Conservation (phyloP, 2,797 vertebrate genomes). For the Rhincodon typus region DNA sequence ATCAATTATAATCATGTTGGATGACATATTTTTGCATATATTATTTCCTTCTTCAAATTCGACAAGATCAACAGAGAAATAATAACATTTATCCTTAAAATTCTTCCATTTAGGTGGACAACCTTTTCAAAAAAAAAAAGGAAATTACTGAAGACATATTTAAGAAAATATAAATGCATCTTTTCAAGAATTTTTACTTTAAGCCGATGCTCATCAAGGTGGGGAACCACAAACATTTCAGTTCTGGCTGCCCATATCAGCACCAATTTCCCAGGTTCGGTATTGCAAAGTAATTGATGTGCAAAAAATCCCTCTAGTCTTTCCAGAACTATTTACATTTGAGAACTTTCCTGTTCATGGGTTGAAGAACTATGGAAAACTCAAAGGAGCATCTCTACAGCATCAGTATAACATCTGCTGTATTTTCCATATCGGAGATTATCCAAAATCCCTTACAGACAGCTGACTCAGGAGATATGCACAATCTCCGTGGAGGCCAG, state of each 20-base stretch:
- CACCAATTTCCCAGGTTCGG: background rate
- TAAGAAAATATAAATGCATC: background rate
- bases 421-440: background rate
- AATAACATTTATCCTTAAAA: constrained; percentile 81
- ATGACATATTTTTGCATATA: constrained; percentile 67
- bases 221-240: background rate
- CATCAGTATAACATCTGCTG: background rate
- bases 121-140: constrained; percentile 52
- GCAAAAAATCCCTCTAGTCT: background rate
- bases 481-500: background rate
- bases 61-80: constrained; percentile 72
- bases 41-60: constrained; percentile 74
- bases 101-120: constrained; percentile 75
- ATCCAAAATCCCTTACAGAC: background rate
- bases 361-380: background rate
- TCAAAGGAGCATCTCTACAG: background rate
- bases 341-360: background rate
- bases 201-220: background rate
- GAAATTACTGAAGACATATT: constrained; percentile 36
- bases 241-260: background rate
- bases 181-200: background rate
- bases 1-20: constrained; percentile 74
- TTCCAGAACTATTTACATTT: constrained; percentile 9
- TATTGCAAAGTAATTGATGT: background rate
- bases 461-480: background rate